These are phyloP conservation scores for Spicauda simplicius DNA, from an alignment of 2,888 invertebrate species.

Conservation along the genomic window DNA sequence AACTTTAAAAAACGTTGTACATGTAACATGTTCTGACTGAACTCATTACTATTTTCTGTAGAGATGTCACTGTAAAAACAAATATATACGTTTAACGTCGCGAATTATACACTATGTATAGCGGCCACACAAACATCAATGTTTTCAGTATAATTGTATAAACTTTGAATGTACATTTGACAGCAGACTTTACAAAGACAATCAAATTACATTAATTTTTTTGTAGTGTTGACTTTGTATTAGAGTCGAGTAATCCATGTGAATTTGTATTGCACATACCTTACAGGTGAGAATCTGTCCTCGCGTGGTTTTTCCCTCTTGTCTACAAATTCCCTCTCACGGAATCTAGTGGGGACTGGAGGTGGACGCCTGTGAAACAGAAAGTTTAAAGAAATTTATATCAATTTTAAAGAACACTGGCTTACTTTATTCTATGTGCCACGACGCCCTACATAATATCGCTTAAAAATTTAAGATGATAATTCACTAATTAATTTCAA, in stretches of 20 bases:
- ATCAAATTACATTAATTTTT: constrained; percentile 16
- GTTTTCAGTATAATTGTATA: constrained; percentile 8
- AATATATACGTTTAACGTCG: constrained; percentile 79
- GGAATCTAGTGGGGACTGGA: constrained; percentile 65
- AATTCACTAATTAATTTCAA: too few species aligned
- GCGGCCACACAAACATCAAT: constrained; percentile 52
- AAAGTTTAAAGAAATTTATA: not conserved
- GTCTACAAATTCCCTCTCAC: constrained; percentile 65
- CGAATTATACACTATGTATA: constrained; percentile 52
- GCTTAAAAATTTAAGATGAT: too few species aligned
- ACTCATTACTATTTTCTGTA: constrained; percentile 78
- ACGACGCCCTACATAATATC: too few species aligned
- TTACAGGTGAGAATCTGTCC: constrained; percentile 62
- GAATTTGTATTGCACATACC: constrained; percentile 53
- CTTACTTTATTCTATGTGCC: too few species aligned
- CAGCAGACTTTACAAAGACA: constrained; percentile 8
- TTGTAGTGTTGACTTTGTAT: constrained; percentile 1
- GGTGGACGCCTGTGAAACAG: constrained; percentile 57
- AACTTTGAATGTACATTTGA: constrained; percentile 8
- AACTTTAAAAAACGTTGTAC: constrained; percentile 80
- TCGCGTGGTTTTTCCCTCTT: constrained; percentile 71
- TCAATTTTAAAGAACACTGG: not conserved
- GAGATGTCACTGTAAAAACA: constrained; percentile 84
- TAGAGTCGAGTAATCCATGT: not conserved
- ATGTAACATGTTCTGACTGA: constrained; percentile 75